Conservation (phyloP, 2,888 invertebrate species). For the Myathropa florea region DNA sequence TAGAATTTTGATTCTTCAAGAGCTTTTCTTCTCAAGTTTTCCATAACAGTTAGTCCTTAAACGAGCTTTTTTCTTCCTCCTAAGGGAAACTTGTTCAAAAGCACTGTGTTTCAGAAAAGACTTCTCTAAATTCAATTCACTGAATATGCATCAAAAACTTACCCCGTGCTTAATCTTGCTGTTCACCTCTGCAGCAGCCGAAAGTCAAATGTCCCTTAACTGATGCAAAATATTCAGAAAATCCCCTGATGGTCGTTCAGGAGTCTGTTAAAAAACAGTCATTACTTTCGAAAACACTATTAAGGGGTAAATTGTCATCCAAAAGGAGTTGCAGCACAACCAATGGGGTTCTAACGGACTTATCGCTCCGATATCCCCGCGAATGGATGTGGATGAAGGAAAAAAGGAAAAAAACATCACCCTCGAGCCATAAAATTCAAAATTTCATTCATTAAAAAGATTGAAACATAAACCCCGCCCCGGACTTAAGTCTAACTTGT, state of each 20-base stretch:
- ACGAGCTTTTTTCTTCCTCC: too few species aligned
- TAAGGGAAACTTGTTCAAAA: too few species aligned
- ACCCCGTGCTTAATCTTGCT: too few species aligned
- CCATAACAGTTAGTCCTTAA: too few species aligned
- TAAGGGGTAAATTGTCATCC: constrained; percentile 16
- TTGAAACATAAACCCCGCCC: constrained; percentile 39
- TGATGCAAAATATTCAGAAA: constrained; percentile 6
- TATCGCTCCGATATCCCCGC: not conserved
- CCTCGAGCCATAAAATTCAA: constrained; percentile 57
- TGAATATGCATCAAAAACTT: not conserved
- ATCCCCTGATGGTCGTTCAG: not conserved
- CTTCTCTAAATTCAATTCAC: too few species aligned
- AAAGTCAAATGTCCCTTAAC: not conserved
- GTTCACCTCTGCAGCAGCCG: too few species aligned
- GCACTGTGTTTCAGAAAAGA: too few species aligned
- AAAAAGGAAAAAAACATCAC: constrained; percentile 4
- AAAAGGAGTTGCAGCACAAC: not conserved
- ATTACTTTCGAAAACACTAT: constrained; percentile 34
- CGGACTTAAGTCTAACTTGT: constrained; percentile 35
- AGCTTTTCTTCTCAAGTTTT: too few species aligned
- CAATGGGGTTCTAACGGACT: constrained; percentile 13
- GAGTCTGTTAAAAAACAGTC: constrained; percentile 29
- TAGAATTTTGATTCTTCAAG: too few species aligned
- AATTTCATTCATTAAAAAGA: constrained; percentile 63
- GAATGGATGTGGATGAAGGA: not conserved